Evolutionary conservation across 2,113 vertebrate genomes (phyloP).

Genomic region (Elachura formosa): DNA sequence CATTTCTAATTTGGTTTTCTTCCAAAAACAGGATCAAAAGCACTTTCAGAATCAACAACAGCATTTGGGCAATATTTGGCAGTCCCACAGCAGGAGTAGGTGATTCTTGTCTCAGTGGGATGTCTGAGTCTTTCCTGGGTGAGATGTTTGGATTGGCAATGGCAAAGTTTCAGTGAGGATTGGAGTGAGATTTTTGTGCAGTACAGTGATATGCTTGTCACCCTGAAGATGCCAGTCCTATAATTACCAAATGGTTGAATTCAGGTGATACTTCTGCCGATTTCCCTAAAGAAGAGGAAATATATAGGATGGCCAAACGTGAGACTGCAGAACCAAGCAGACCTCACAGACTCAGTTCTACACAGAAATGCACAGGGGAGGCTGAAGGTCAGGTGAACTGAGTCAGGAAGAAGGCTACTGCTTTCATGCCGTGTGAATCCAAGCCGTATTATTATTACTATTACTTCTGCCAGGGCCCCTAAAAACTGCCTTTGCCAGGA

Average conservation of each 20-base stretch:
- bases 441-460: background rate
- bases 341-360: background rate
- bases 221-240: background rate
- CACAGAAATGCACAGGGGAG: background rate
- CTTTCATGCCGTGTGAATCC: background rate
- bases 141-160: background rate
- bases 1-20: background rate
- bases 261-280: background rate
- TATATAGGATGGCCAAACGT: rapidly evolving
- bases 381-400: background rate
- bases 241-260: background rate
- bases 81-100: background rate
- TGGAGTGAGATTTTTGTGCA: background rate
- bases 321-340: background rate
- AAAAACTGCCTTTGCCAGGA: background rate
- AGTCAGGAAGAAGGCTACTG: background rate
- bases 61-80: background rate
- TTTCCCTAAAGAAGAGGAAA: background rate
- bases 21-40: background rate
- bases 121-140: background rate
- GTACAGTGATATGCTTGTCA: background rate
- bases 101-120: background rate
- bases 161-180: background rate
- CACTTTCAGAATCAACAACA: background rate
- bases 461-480: background rate